A percentile compares a stretch with the other conserved stretches of the same genome.
These are phyloP conservation scores for Drosophila murphyi DNA, from an alignment of 1,140 invertebrate genomes.

Conservation along the genomic window DNA sequence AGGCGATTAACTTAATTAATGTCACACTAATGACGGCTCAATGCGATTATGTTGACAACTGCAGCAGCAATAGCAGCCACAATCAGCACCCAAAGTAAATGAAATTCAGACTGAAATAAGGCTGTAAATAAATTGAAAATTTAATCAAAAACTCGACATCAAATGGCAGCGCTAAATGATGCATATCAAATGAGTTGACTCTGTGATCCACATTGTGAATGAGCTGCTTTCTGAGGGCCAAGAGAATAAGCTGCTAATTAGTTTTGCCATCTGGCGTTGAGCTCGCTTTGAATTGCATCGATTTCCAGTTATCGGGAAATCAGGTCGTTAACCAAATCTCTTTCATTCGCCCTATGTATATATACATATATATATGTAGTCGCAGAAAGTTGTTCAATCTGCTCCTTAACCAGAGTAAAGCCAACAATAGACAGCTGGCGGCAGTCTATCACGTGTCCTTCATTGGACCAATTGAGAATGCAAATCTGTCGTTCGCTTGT, in stretches of 20 bases:
- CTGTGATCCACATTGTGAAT: conserved; percentile 11
- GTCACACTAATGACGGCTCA: conserved; percentile 81
- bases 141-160: conserved; percentile 57
- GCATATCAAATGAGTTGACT: conserved; percentile 56
- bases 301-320: conserved; percentile 37
- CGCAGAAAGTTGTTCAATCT: conserved; percentile 29
- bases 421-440: background rate
- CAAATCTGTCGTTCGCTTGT: conserved; percentile 58
- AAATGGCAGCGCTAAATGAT: conserved; percentile 63
- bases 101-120: conserved; percentile 68
- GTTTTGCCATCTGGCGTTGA: conserved; percentile 38
- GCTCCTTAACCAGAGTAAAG: background rate
- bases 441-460: conserved; percentile 51
- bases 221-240: conserved; percentile 24
- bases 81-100: conserved; percentile 38
- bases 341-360: background rate
- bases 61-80: conserved; percentile 18
- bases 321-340: conserved; percentile 33
- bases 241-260: conserved; percentile 74
- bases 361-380: background rate
- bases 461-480: conserved; percentile 75
- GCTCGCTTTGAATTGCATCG: conserved; percentile 59
- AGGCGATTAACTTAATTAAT: conserved; percentile 81
- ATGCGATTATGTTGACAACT: conserved; percentile 78
- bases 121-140: conserved; percentile 66